These are phyloP conservation scores for Acleris literana DNA, from an alignment of 2,888 invertebrate species.

Conservation along the genomic window DNA sequence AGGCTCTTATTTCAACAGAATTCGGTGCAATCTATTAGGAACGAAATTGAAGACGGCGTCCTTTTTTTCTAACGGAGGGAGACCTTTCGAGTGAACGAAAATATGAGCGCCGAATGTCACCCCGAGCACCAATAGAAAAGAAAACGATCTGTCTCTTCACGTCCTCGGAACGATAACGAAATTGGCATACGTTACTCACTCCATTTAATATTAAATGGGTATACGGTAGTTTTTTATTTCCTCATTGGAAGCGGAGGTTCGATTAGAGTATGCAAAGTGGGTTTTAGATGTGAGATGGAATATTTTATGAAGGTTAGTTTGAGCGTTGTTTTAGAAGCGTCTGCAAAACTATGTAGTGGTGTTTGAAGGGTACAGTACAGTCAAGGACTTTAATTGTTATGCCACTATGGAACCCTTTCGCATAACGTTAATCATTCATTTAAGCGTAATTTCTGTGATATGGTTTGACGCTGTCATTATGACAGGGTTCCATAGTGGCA, in stretches of 20 bases:
- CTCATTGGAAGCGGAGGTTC: background rate
- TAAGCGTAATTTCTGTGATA: too few relatives aligned
- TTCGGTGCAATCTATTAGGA: too few relatives aligned
- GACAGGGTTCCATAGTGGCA: too few relatives aligned
- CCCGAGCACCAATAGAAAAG: conserved; percentile 18
- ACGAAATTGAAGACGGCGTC: background rate
- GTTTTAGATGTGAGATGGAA: background rate
- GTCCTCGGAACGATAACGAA: conserved; percentile 16
- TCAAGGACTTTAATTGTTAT: too few relatives aligned
- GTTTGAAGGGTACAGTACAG: too few relatives aligned
- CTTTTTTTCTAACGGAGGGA: conserved; percentile 4
- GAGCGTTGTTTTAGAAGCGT: background rate
- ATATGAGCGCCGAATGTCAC: conserved; percentile 15
- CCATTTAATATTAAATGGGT: conserved; percentile 24
- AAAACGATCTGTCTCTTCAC: conserved; percentile 29
- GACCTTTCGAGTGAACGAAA: conserved; percentile 17
- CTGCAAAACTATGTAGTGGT: background rate
- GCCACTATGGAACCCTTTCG: too few relatives aligned
- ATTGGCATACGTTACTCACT: conserved; percentile 28
- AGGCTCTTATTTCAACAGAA: too few relatives aligned
- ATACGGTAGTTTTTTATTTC: background rate
- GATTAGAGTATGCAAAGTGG: conserved; percentile 4
- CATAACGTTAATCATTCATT: too few relatives aligned
- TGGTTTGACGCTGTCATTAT: too few relatives aligned
- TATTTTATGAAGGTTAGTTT: conserved; percentile 3